Evolutionary conservation across 2,797 vertebrate species (phyloP), one percentile per base, ranked within the genome.

Genomic region (Mus spretus): DNA sequence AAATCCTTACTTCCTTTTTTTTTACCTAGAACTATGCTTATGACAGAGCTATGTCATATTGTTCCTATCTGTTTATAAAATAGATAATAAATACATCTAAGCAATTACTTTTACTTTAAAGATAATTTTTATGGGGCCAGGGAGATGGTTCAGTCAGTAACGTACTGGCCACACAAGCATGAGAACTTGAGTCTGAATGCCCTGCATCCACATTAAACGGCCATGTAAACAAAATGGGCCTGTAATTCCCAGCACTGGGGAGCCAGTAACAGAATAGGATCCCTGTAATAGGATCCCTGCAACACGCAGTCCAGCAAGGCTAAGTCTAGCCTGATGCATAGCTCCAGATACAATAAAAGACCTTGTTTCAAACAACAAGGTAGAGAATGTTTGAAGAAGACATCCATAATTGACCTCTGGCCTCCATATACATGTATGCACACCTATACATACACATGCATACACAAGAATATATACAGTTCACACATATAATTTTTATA

Each of bases 1-100:
- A 89, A 77, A 93, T 61, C 40, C 89, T 89, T 95, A 89, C 24
- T 90, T 63, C 34, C 47, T 31, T 94, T 47, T 37, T 8, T 78
- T 4, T 59, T 91, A 89, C 50, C 80, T 26, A 65, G 89, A 67
- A 34, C 34, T 78, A 92, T 72, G 57, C 61, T 74, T 63, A 91
- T 78, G 20, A 24, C 77, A 97, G 5, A 91, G n/a, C 55, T 87
- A 57, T 44, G 74, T 40, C 44, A 90, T 91, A 26, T 55, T 74
- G 61, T 81, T 53, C 47, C 14, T 92, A 53, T 80, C 70, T 26
- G 13, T 86, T 12, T 81, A 2, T 89, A 94, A 97, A 91, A 84
- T 13, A 92, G 34, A 15, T 80, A 85, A 91, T 37, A 96, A 93
- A 96, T 20, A 86, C 4, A 89, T 72, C 55, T 55, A 92, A 78